Base-by-base conservation (phyloP, 2,888 invertebrate species). In the Hydrotaea diabolus region DNA sequence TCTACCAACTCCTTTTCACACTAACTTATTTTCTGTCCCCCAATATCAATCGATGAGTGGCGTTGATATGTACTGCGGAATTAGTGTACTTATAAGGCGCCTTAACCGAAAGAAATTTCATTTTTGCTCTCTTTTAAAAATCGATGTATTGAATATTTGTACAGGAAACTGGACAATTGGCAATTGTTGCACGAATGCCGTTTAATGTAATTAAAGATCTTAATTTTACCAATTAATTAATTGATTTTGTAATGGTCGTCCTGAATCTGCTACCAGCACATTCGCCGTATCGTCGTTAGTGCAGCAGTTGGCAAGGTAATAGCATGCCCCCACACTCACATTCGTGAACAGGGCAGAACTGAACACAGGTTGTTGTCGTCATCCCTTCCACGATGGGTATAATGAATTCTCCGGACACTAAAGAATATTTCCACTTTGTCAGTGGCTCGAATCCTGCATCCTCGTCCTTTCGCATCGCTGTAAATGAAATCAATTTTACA, bases 191-290 rank as follows among this genome's bases (percentile, higher is more conserved):
- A 81, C 78, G 72, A 84, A 78, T 78, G 84, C 76, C 75, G 75
- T 78, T 76, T 78, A 78, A 81, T 81, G 72, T 81, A 84, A 81
- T 84, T 84, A 84, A 81, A 78, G 69, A 64, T 81, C 80, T 81
- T 78, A 81, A 81, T 81, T 84, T 84, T 17, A 66, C 57, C 80
- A 81, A 84, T 84, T 84, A 84, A 84, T 84, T 81, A 84, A 84
- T 84, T 78, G 76, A 81, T 76, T 84, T 81, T 81, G 64, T 73
- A 79, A 57, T 43, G 66, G 39, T 71, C 73, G 36, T 75, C 75
- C 53, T 69, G 82, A 55, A 53, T 75, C 77, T 53, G 43, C 59
- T 74, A 71, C 15, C 36, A 31, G 74, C 55, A 64, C 62, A 55
- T n/a, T 66, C 49, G 15, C 23, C 72, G n/a, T n/a, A 43, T 43